Base-by-base conservation (phyloP, 2,888 invertebrate genomes). In the Drymonia ruficornis region DNA sequence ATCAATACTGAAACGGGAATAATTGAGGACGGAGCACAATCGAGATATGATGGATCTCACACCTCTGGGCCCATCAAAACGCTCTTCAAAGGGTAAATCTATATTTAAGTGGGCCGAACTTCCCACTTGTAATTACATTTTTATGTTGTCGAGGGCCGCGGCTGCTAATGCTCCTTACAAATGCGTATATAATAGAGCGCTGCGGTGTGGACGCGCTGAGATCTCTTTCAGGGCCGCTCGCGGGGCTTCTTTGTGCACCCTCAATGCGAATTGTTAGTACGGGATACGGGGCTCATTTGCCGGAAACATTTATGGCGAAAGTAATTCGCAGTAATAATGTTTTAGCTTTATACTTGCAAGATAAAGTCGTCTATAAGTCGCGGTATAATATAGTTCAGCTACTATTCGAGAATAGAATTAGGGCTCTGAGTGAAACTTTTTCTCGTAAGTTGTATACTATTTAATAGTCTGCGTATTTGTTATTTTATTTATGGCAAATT, bases 41-140 rank as follows among this genome's bases (percentile, higher is more conserved):
- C 84, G 86, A 81, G 81, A 86, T 89, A 88, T 90, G 87, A 90
- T 91, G 84, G 87, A 89, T 89, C 87, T 89, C 81, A 86, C 88
- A 89, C 89, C 87, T 88, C 78, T 76, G 68, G 73, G 78, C 80
- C 86, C 78, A 85, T 86, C 84, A 83, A 87, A 86, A 83, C 80
- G 78, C 83, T 84, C 82, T 86, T 79, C 83, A 87, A 89, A 89
- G 89, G 88, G 90, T 90, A 91, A 90, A 91, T 91, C 88, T 90
- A 87, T 89, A 89, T 91, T 89, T 91, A 86, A 90, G 89, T 89
- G 85, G 84, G 76, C 66, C 67, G 74, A 84, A 86, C 75, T 84
- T 87, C 79, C 76, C 75, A 70, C 79, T 85, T 84, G 86, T 90
- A 90, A 90, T 91, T 90, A 89, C 89, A 85, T 91, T 90, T 90